phyloP scores from a whole-genome alignment of 2,888 invertebrate genomes.

The Callyntrura sp. region DNA sequence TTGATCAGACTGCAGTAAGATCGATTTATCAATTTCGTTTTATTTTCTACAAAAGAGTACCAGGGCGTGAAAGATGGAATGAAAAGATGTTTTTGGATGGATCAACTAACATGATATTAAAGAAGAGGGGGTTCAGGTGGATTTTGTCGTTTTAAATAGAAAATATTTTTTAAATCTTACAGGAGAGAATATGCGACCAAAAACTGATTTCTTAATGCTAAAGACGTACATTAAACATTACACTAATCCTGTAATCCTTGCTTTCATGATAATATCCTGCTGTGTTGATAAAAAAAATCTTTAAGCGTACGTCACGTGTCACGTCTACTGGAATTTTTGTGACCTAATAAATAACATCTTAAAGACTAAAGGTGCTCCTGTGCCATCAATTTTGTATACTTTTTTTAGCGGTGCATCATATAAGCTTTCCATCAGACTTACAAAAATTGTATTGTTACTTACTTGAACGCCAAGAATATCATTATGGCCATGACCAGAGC shows the following conservation, averaged over 20 bases:
- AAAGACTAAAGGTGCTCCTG: background rate
- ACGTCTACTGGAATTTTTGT: background rate
- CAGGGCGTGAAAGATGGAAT: background rate
- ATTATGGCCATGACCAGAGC: conserved; percentile 93
- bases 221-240: background rate
- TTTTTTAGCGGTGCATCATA: too few relatives aligned
- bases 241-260: background rate
- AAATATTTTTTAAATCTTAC: background rate
- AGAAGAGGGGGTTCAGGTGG: background rate
- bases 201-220: background rate
- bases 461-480: conserved; percentile 97
- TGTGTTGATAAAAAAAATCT: background rate
- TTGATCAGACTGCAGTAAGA: conserved; percentile 35
- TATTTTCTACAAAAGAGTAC: background rate
- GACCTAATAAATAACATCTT: background rate
- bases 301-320: background rate
- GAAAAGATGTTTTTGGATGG: background rate
- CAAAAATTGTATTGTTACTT: too few relatives aligned
- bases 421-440: too few relatives aligned
- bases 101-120: background rate
- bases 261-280: background rate
- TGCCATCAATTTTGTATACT: background rate
- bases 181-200: background rate
- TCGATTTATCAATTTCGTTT: conserved; percentile 59
- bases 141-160: conserved; percentile 15